Conservation (phyloP, 2,888 invertebrate genomes). For the Leptinotarsa tumamoca region DNA sequence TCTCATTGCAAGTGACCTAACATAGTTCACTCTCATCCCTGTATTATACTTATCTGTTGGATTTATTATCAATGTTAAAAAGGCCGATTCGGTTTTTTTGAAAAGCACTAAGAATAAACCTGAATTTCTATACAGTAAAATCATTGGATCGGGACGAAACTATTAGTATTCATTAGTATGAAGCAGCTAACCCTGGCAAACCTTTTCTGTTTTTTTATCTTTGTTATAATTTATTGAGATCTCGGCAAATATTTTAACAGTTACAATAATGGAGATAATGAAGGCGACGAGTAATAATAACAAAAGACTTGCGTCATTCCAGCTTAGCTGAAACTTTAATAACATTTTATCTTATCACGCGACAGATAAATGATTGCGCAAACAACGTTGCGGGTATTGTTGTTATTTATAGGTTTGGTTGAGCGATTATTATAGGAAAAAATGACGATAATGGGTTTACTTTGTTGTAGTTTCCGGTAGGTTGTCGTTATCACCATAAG, state of each 20-base stretch:
- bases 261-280: conserved; percentile 39
- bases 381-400: conserved; percentile 17
- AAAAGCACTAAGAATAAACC: no score
- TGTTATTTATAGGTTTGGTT: conserved; percentile 24
- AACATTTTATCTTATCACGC: conserved; percentile 37
- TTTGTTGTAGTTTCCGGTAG: conserved; percentile 5
- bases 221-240: conserved; percentile 36
- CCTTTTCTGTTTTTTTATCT: conserved; percentile 24
- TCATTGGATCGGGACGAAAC: no score
- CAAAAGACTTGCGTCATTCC: conserved; percentile 42
- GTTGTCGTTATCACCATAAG: background rate
- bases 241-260: conserved; percentile 41
- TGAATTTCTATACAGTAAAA: no score
- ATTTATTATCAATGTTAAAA: no score
- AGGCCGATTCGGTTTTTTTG: no score
- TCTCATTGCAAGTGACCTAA: no score
- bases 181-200: conserved; percentile 14
- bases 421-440: conserved; percentile 5
- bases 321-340: conserved; percentile 34
- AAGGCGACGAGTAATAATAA: conserved; percentile 31
- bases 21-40: no score
- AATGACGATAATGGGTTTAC: conserved; percentile 13
- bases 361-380: conserved; percentile 24
- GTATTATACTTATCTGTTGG: no score
- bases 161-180: background rate